Base-by-base conservation (phyloP, 92 coral and sea anemone species). In the Zoanthus sociatus region DNA sequence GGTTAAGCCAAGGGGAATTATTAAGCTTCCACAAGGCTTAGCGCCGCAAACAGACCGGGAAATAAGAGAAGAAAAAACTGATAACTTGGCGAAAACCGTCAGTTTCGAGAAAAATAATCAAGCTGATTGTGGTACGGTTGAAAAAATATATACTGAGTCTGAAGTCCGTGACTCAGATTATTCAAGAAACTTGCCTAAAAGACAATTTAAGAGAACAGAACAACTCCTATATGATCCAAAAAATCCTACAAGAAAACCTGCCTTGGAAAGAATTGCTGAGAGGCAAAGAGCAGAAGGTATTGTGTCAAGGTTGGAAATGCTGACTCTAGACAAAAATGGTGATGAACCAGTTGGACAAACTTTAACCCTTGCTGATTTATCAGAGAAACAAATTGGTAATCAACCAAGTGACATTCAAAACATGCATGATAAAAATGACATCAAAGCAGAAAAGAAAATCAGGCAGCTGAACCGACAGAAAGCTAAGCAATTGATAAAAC, bases 1-100 rank as follows among this genome's bases (percentile, higher is more conserved):
- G 66, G 26, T 26, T 26, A 90, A 83, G 18, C 82, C 91, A 21
- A 81, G 95, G 61, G 98, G 98, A 32, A 93, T 94, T 64, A 90
- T 94, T 48, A 89, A 92, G 73, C 82, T 94, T 13, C 98, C 98
- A 0, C 85, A 94, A 70, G 94, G 96, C 3, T 50, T 94, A 71
- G 88, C 78, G 77, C 86, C 91, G 32, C 71, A 51, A 21, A 53
- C 53, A 8, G 81, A 77, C 20, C 69, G 20, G 16, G 61, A 77
- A 4, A 12, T 50, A 83, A 46, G 7, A n/a, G 83, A 66, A 45
- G 78, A 84, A 82, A 71, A 50, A 56, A 83, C 56, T 67, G 17
- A 10, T 26, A 45, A 58, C 66, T 32, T 42, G 33, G 31, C n/a
- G 55, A 46, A 8, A 45, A 31, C 21, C 4, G 75, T 17, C 44